A percentile compares a stretch with the other conserved stretches of the same genome.
Evolutionary conservation across 2,888 invertebrate species (phyloP).

Genomic region (Caenorhabditis sp.): DNA sequence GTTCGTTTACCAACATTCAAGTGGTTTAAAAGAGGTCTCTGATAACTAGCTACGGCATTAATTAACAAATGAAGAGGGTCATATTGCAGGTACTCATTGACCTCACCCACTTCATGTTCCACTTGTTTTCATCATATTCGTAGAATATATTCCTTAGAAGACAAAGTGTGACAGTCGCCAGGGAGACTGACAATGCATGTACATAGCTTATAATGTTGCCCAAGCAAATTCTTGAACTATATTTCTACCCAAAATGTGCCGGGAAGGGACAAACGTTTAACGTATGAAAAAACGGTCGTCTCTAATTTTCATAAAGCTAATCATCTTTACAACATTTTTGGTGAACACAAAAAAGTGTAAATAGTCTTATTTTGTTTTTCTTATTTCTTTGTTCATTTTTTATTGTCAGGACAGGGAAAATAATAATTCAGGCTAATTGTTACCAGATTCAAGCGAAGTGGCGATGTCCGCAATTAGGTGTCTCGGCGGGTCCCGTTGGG

Average conservation of each 20-base stretch:
- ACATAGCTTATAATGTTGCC: constrained; percentile 31
- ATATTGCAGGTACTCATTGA: constrained; percentile 9
- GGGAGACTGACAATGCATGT: constrained; percentile 13
- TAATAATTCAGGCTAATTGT: constrained; percentile 38
- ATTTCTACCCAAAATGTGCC: no score
- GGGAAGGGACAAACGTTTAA: no score
- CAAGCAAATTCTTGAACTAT: constrained; percentile 40
- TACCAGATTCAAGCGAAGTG: no score
- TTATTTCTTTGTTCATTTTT: neutral
- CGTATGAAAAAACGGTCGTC: no score
- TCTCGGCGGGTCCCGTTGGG: no score
- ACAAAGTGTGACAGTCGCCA: neutral
- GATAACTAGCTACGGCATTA: constrained; percentile 37
- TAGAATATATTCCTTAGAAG: neutral
- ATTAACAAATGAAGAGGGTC: constrained; percentile 31
- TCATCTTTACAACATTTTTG: no score
- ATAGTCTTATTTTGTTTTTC: constrained; percentile 21
- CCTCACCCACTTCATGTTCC: constrained; percentile 6
- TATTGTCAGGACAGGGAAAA: neutral
- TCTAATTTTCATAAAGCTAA: no score
- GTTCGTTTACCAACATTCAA: constrained; percentile 8
- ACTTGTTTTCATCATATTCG: neutral
- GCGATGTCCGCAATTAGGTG: no score
- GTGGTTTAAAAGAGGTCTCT: constrained; percentile 22
- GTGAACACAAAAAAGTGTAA: no score